Conservation (phyloP, 1,140 invertebrate genomes). For the Chlorops oryzae region DNA sequence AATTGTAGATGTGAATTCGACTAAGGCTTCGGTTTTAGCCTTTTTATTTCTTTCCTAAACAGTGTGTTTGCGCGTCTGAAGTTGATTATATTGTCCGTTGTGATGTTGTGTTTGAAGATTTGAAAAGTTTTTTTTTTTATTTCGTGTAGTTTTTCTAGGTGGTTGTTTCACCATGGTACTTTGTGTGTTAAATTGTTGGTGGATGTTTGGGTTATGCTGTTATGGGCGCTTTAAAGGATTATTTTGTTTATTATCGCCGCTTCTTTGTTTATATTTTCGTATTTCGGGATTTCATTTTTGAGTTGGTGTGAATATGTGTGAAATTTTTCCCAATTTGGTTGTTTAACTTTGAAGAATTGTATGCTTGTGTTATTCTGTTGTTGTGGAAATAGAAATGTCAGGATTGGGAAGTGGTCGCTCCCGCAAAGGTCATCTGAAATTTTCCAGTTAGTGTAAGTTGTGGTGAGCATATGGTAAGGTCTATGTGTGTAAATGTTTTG, state of each 20-base stretch:
- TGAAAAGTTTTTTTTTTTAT: neutral
- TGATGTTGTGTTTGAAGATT: neutral
- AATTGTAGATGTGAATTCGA: slow-evolving; percentile 5
- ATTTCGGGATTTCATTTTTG: neutral
- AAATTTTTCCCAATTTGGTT: slow-evolving; percentile 8
- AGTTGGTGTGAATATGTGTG: slow-evolving; percentile 1
- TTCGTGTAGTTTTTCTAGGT: neutral
- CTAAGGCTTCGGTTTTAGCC: neutral
- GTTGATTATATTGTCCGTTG: slow-evolving; percentile 3
- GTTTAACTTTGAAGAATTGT: slow-evolving; percentile 1
- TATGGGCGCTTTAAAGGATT: neutral
- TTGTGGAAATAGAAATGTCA: neutral
- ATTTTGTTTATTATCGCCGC: slow-evolving; percentile 1
- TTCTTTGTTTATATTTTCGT: slow-evolving; percentile 2
- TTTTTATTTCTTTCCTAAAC: slow-evolving; percentile 4
- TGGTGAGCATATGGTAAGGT: no score
- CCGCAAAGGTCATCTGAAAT: neutral
- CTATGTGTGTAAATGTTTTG: no score
- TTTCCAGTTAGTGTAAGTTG: no score
- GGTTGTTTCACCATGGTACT: slow-evolving; percentile 6
- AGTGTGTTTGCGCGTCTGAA: neutral
- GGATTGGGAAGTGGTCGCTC: slow-evolving; percentile 5
- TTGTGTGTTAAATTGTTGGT: neutral
- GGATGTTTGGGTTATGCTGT: neutral
- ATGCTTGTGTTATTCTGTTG: neutral